Base-by-base conservation (phyloP, 2,888 invertebrate genomes). In the Drosophila pseudotalamancana region DNA sequence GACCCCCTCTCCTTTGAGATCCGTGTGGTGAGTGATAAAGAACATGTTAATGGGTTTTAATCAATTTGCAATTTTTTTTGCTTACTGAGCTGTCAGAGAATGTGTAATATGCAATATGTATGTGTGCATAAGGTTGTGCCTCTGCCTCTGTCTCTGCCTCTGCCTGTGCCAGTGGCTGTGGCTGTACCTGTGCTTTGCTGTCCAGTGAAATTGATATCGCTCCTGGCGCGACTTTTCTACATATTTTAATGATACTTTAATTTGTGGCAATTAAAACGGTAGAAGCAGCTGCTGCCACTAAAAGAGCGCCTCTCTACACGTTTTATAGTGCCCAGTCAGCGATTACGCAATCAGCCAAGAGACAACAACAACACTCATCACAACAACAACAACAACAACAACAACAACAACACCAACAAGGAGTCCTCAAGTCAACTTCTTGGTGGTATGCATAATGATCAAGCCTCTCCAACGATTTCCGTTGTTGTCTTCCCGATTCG, bases 41-140 rank as follows among this genome's bases (percentile, higher is more conserved):
- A 83, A 85, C 80, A 80, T 85, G 83, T 82, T 83, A 83, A 83
- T 83, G 78, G 78, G 11, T 80, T 83, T 85, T 82, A 83, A 83
- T 83, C 85, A 83, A 83, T 83, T 83, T 83, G 61, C 74, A 9
- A 79, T 83, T 68, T 66, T 68, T 29, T 42, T 21, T n/a, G 32
- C 50, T 61, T 45, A 19, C 42, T 72, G 62, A 56, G 45, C 74
- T 76, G 70, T 64, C 63, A 60, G 73, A 46, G 68, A 65, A 61
- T 67, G 55, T 77, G 72, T 69, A 72, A 69, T 69, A 59, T 63
- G 63, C 39, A 63, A 50, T 48, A 11, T 59, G 35, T 66, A 35
- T 60, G 35, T 66, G 40, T 60, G 61, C 32, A 55, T 51, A 46
- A 42, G 54, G 27, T 19, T 56, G 63, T 40, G 18, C 9, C 25